Evolutionary conservation across 2,113 vertebrate species (phyloP), one percentile per base, ranked within the genome.

Genomic region (Dromaius novaehollandiae): DNA sequence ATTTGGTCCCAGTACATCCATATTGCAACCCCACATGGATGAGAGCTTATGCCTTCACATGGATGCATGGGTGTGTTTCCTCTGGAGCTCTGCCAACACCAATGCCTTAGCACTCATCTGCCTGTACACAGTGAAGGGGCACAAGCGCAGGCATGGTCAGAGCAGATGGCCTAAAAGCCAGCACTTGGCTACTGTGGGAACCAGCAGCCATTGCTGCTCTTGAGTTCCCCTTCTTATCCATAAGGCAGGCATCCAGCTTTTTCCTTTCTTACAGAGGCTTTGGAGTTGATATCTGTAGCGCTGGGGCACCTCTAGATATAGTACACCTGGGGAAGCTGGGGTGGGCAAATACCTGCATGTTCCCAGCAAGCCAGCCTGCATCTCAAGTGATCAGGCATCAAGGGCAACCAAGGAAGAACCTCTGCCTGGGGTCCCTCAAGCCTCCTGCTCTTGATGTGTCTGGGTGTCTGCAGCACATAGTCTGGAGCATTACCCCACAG

Each of bases 21-120:
- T 11, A 65, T 0, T 2, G 20, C 48, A 10, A 20, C 56, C 16
- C 42, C 0, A 1, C 4, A 9, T 3, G 40, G 22, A 34, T 25
- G 34, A 51, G 26, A 51, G 44, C 30, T 40, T 28, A 7, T 4
- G 3, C 20, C 65, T 51, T 64, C 42, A 0, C 8, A 1, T 2
- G 40, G 46, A 60, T 69, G 61, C 1, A 0, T 6, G 22, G 8
- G 13, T 2, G 10, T 51, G 38, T n/a, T 73, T 84, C n/a, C 34
- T 66, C 73, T 34, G 91, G 12, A 76, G 11, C 78, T 82, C 46
- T 3, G 65, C 25, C 92, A 44, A 0, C 0, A 0, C n/a, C 0
- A 0, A 30, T 68, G 46, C 38, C 82, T 80, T 50, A 16, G 2
- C 34, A n/a, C 4, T 63, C 22, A 76, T 22, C 78, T 63, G 12